Evolutionary conservation across 2,113 vertebrate species (phyloP).

Genomic region (Pedetes capensis): DNA sequence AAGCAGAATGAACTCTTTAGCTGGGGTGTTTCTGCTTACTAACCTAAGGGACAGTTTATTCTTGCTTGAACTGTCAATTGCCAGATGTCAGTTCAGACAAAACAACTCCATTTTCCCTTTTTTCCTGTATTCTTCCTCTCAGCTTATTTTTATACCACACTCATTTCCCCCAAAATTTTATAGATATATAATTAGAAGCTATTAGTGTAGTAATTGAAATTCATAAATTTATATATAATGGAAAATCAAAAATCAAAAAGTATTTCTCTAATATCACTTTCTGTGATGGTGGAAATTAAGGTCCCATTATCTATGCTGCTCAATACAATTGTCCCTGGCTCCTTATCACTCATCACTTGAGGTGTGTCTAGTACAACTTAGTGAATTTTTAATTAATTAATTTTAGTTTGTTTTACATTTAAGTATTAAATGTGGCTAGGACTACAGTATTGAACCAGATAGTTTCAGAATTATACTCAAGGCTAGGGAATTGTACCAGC

Average conservation of each 20-base stretch:
- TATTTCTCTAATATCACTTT: not conserved
- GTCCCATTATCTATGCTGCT: not conserved
- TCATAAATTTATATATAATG: not conserved
- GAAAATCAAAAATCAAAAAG: not conserved
- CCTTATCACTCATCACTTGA: not conserved
- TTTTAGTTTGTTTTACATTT: not conserved
- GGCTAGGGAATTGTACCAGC: not conserved
- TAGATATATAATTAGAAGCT: not conserved
- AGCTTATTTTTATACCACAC: not conserved
- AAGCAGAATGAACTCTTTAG: not conserved
- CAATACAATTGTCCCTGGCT: not conserved
- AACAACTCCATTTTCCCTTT: not conserved
- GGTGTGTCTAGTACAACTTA: not conserved
- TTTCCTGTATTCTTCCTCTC: not conserved
- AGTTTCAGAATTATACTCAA: not conserved
- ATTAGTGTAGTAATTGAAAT: not conserved
- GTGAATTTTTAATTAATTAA: not conserved
- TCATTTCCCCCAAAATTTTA: not conserved
- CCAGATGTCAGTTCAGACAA: conserved; percentile 17
- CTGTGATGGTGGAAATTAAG: not conserved
- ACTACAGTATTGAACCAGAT: not conserved
- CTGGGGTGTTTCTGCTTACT: not conserved
- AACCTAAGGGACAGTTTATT: conserved; percentile 24
- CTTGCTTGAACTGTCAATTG: conserved; percentile 26
- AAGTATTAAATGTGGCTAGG: not conserved